A percentile compares a stretch with the other conserved stretches of the same genome.
Evolutionary conservation across 2,797 vertebrate species (phyloP).

Genomic region (Gastrophryne carolinensis): DNA sequence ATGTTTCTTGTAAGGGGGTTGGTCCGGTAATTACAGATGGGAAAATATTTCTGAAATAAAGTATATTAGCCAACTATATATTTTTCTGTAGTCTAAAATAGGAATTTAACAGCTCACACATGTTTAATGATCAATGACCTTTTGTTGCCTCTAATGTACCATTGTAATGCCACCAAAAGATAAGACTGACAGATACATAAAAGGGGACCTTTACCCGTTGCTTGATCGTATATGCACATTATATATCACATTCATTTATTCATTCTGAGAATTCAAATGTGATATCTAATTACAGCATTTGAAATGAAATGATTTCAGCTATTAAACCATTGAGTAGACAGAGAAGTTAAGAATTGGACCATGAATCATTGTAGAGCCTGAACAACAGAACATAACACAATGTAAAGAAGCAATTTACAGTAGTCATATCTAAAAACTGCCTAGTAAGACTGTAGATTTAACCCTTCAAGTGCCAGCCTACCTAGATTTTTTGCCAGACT

Average conservation of each 20-base stretch:
- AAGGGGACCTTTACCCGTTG: neutral
- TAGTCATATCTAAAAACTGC: constrained; percentile 37
- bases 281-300: neutral
- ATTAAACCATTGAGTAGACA: neutral
- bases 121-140: too few relatives aligned
- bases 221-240: neutral
- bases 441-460: constrained; percentile 18
- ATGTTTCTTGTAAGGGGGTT: too few relatives aligned
- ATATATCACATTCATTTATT: neutral
- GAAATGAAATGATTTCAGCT: neutral
- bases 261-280: neutral
- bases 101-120: too few relatives aligned
- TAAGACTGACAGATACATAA: too few relatives aligned
- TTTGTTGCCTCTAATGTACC: too few relatives aligned
- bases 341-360: neutral
- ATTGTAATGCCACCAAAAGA: too few relatives aligned
- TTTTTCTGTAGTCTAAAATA: too few relatives aligned
- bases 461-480: too few relatives aligned
- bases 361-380: constrained; percentile 23
- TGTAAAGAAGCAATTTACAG: constrained; percentile 1
- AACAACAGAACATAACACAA: constrained; percentile 5
- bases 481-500: too few relatives aligned
- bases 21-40: too few relatives aligned
- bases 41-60: too few relatives aligned
- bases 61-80: too few relatives aligned